Evolutionary conservation across 2,888 invertebrate genomes (phyloP), one percentile per base, ranked within the genome.

Genomic region (Pseudococcus jackbeardsleyi): DNA sequence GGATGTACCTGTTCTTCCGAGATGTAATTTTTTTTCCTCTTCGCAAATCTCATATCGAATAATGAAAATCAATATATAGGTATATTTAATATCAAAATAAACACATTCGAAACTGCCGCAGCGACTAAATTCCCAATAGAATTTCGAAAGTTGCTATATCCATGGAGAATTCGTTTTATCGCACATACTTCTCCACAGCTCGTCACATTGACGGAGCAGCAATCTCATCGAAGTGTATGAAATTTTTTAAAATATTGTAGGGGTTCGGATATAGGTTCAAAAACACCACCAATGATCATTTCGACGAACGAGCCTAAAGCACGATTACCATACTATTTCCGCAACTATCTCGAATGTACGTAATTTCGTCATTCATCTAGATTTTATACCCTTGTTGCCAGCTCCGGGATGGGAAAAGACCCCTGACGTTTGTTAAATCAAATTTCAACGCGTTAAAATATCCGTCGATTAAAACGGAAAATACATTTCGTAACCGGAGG

Each of bases 401-500:
- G 19, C 15, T 19, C 12, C 15, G 11, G 12, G 12, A 9, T 4
- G n/a, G 33, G 33, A 72, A 33, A 33, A 72, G 9, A 26, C 68
- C 33, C 26, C 26, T 19, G 26, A 59, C 19, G 59, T n/a, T 72
- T 72, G 68, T 72, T 72, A 12, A 72, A 72, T 72, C 68, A n/a
- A 72, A 72, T 72, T 72, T 72, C 68, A 72, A 72, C 68, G 59
- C 59, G 68, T 22, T 64, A 8, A 64, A 64, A 64, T 64, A 64
- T 11, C 22, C 64, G 19, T 22, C 64, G 64, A 64, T 64, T 64
- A 64, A 22, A 64, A 64, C 64, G 64, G 64, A 64, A 64, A 64
- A 64, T 64, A 50, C 17, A 22, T 64, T 64, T 64, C 64, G 22
- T 64, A 50, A 64, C 64, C 64, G 64, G 64, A 64, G 22, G 22